Conservation (phyloP, 2,888 invertebrate genomes). For the Chrysomela aeneicollis region DNA sequence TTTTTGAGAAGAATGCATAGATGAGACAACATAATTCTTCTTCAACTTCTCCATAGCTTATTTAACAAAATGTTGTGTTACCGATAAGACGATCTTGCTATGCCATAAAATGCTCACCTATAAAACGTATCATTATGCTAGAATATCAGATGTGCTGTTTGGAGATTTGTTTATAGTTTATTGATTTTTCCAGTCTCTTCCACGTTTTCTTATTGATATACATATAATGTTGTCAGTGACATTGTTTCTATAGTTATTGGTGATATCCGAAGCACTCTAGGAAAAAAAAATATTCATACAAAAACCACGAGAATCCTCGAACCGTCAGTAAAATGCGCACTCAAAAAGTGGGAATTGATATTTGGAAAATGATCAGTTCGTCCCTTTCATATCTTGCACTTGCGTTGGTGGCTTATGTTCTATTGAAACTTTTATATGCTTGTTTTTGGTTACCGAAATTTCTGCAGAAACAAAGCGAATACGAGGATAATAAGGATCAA, state of each 20-base stretch:
- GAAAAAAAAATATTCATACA: too few species aligned
- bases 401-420: conserved; percentile 71
- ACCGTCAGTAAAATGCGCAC: too few species aligned
- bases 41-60: too few species aligned
- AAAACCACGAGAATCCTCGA: conserved; percentile 18
- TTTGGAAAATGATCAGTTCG: conserved; percentile 71
- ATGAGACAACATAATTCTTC: too few species aligned
- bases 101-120: too few species aligned
- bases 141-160: too few species aligned
- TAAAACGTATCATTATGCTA: too few species aligned
- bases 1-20: too few species aligned
- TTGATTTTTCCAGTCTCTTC: conserved; percentile 12
- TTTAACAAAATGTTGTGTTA: too few species aligned
- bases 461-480: conserved; percentile 65
- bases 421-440: conserved; percentile 71
- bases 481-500: conserved; percentile 55
- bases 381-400: conserved; percentile 70
- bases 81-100: too few species aligned
- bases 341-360: conserved; percentile 74
- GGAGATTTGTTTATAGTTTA: conserved; percentile 3
- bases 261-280: too few species aligned
- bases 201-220: not conserved
- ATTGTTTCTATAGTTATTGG: conserved; percentile 39
- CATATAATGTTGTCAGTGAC: conserved; percentile 33
- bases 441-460: conserved; percentile 72